Evolutionary conservation across 2,888 invertebrate genomes (phyloP).

Genomic region (Odontocerum albicorne): DNA sequence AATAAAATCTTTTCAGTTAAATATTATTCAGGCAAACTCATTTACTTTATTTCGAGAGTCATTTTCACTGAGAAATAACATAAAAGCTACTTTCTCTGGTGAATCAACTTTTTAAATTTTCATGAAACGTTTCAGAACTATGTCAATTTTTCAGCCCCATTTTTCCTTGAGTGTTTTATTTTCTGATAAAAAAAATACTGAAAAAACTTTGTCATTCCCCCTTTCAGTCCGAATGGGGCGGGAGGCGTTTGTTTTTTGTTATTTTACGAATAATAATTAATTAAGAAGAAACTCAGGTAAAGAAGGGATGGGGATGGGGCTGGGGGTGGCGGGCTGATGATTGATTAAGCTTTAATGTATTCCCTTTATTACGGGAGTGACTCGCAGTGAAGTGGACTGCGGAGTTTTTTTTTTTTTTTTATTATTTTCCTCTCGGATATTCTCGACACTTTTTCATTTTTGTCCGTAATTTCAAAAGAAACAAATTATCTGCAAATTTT

Average conservation of each 20-base stretch:
- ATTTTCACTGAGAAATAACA: too few species aligned
- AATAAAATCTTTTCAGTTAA: too few species aligned
- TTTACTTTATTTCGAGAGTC: too few species aligned
- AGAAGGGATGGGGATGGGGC: constrained; percentile 32
- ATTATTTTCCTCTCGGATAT: neutral
- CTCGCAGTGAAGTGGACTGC: neutral
- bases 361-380: constrained; percentile 34
- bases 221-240: too few species aligned
- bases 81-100: too few species aligned
- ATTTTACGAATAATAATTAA: constrained; percentile 34
- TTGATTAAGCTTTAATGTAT: constrained; percentile 37
- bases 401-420: neutral
- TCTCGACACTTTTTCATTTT: constrained; percentile 1
- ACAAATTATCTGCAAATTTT: too few species aligned
- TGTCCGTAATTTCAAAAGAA: neutral
- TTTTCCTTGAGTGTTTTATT: neutral
- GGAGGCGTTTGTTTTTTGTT: constrained; percentile 19
- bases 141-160: constrained; percentile 1
- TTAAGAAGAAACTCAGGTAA: constrained; percentile 33
- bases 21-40: too few species aligned
- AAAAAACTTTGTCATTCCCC: too few species aligned
- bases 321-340: constrained; percentile 28
- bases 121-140: too few species aligned
- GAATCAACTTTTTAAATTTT: too few species aligned
- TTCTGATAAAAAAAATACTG: too few species aligned